Conservation (phyloP, 1,140 invertebrate species). For the Penaeus chinensis region DNA sequence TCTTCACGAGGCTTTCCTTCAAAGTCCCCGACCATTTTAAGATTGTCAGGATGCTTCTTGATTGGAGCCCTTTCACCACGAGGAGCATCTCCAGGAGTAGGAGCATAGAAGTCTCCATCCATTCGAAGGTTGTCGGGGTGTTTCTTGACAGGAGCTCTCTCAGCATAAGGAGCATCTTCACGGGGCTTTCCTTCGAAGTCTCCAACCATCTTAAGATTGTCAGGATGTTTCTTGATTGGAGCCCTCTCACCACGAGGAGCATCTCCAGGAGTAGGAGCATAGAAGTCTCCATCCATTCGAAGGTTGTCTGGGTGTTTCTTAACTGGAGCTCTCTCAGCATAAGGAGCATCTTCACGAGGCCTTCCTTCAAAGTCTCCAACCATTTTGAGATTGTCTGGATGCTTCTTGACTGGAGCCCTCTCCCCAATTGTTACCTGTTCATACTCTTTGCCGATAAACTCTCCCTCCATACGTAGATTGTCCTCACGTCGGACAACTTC, state of each 20-base stretch:
- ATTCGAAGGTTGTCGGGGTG: slow-evolving; percentile 44
- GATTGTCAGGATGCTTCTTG: slow-evolving; percentile 66
- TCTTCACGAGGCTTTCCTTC: slow-evolving; percentile 49
- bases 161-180: slow-evolving; percentile 45
- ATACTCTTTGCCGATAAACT: background rate
- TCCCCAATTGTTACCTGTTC: slow-evolving; percentile 20
- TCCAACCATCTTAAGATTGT: slow-evolving; percentile 29
- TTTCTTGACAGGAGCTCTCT: slow-evolving; percentile 29
- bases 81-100: slow-evolving; percentile 13
- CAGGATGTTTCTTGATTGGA: slow-evolving; percentile 40
- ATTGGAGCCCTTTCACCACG: slow-evolving; percentile 42
- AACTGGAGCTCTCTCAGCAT: slow-evolving; percentile 32
- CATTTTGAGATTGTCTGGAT: slow-evolving; percentile 41
- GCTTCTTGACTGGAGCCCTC: slow-evolving; percentile 38
- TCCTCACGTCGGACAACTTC: no score
- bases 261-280: slow-evolving; percentile 38
- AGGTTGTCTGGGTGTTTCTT: slow-evolving; percentile 52
- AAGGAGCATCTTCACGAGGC: slow-evolving; percentile 28
- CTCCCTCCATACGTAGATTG: slow-evolving; percentile 23
- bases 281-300: slow-evolving; percentile 48
- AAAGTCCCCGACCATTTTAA: slow-evolving; percentile 63
- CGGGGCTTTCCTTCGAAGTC: slow-evolving; percentile 39
- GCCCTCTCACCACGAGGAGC: slow-evolving; percentile 42
- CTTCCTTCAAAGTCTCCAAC: slow-evolving; percentile 42
- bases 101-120: slow-evolving; percentile 44